phyloP scores from a whole-genome alignment of 2,113 vertebrate species.

The Paratilapia polleni region DNA sequence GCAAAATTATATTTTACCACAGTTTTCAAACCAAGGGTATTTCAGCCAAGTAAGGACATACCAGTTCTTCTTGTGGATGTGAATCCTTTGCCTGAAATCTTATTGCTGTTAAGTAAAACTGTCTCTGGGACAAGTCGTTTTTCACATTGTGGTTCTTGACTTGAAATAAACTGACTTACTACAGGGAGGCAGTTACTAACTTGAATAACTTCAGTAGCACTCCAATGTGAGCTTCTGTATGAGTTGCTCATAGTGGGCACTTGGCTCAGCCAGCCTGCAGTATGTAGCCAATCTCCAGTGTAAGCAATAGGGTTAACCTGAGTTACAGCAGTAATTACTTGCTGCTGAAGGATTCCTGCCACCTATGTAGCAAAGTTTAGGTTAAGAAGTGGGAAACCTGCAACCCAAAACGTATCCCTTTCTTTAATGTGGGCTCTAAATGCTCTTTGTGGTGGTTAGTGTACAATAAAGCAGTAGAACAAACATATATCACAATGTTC shows the following conservation, averaged over 20 bases:
- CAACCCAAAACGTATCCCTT: constrained; percentile 12
- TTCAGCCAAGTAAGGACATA: constrained; percentile 38
- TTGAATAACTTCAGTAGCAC: constrained; percentile 8
- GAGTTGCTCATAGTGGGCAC: background rate
- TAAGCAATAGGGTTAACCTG: constrained; percentile 49
- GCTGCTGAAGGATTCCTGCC: constrained; percentile 68
- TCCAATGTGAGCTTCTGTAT: constrained; percentile 36
- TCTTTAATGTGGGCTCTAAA: constrained; percentile 52
- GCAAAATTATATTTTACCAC: constrained; percentile 28
- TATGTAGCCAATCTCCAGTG: constrained; percentile 37
- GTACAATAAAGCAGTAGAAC: constrained; percentile 16
- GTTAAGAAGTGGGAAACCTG: constrained; percentile 34
- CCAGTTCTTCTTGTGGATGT: constrained; percentile 12
- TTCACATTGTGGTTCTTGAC: constrained; percentile 7
- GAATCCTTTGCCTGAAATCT: constrained; percentile 16
- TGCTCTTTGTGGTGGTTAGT: constrained; percentile 12
- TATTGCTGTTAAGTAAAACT: constrained; percentile 27
- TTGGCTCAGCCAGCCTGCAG: constrained; percentile 38
- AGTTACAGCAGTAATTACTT: constrained; percentile 58
- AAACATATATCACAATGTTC: constrained; percentile 31
- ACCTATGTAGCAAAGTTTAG: constrained; percentile 46
- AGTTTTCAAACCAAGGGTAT: constrained; percentile 30
- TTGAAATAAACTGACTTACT: constrained; percentile 24
- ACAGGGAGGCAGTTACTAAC: background rate
- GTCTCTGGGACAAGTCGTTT: constrained; percentile 4